Base-by-base conservation (phyloP, 1,140 invertebrate species). In the Drosophila asahinai region DNA sequence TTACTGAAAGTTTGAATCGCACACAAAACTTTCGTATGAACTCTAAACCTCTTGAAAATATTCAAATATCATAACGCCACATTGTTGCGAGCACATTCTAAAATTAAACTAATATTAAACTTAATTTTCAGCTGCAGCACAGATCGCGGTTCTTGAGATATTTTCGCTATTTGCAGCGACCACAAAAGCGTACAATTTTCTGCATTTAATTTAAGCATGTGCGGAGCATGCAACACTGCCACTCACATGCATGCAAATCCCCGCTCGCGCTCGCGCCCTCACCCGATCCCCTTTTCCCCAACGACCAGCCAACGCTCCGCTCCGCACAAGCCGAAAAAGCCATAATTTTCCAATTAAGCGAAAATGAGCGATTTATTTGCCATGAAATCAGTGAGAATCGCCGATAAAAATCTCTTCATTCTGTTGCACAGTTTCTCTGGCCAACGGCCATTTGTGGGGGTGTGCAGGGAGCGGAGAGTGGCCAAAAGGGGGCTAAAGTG, bases 301-400 rank as follows among this genome's bases (percentile, higher is more conserved):
- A 12, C 43, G 38, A 47, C 33, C 63, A 43, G 47, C 63, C 67
- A 70, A 33, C 36, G 55, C 33, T 51, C 14, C n/a, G 60, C 40
- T 57, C 61, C 67, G 77, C 72, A 81, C 72, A 81, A 64, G 71
- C 77, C 73, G 62, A 86, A 84, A 92, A 86, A 92, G 87, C 91
- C 91, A 92, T 92, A 92, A 92, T 92, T 92, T 92, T 92, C 91
- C 91, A 92, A 92, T 92, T 92, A 92, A 92, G 91, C 91, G 91
- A 92, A 92, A 92, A 92, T 92, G 91, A 92, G 91, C 91, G 91
- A 92, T 92, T 92, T 92, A 92, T 92, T 92, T 92, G 91, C 91
- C 91, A 92, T 92, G 89, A 92, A 92, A 92, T 92, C 91, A 92
- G 91, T 92, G 91, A 92, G 91, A 92, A 92, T 92, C 91, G 81